Evolutionary conservation across 2,888 invertebrate genomes (phyloP).

Genomic region (Eledone cirrhosa): DNA sequence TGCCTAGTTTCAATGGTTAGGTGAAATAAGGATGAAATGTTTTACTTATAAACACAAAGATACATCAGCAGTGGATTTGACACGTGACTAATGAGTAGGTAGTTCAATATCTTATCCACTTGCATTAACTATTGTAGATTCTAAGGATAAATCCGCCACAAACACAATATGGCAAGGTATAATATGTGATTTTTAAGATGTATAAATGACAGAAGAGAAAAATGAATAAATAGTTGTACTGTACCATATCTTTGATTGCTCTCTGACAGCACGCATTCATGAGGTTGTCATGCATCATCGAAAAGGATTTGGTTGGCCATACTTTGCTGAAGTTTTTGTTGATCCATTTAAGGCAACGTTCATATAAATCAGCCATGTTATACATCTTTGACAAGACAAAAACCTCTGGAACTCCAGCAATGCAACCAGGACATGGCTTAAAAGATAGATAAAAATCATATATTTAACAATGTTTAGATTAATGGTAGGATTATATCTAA

Average conservation of each 20-base stretch:
- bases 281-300: slow-evolving; percentile 80
- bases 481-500: too few relatives aligned
- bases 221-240: background rate
- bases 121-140: too few relatives aligned
- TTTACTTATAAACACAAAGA: too few relatives aligned
- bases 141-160: too few relatives aligned
- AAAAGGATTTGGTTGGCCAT: slow-evolving; percentile 91
- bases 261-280: slow-evolving; percentile 56
- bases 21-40: too few relatives aligned
- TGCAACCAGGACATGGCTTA: slow-evolving; percentile 88
- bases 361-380: slow-evolving; percentile 86
- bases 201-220: background rate
- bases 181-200: background rate
- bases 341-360: slow-evolving; percentile 87
- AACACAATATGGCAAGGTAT: too few relatives aligned
- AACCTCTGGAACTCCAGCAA: slow-evolving; percentile 86
- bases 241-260: slow-evolving; percentile 52
- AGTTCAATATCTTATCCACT: too few relatives aligned
- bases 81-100: too few relatives aligned
- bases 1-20: too few relatives aligned
- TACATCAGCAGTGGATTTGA: too few relatives aligned
- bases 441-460: slow-evolving; percentile 48
- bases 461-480: too few relatives aligned
- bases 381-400: slow-evolving; percentile 85
- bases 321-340: slow-evolving; percentile 85